Evolutionary conservation across 1,140 invertebrate genomes (phyloP).

Genomic region (Thalassaphorura encarpata): DNA sequence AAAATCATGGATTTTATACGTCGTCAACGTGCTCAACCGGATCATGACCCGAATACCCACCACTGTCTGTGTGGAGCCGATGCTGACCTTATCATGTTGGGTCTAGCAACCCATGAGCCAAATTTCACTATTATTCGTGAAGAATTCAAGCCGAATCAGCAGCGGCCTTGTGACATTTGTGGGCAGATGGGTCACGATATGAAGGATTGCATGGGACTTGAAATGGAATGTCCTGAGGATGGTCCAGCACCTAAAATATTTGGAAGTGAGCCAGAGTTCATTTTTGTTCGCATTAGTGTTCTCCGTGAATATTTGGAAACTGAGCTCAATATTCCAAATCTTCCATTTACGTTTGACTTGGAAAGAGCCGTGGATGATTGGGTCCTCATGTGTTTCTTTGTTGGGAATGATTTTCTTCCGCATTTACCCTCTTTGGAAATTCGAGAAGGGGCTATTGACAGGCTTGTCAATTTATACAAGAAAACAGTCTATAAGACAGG

Average conservation of each 20-base stretch:
- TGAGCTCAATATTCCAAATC: constrained; percentile 82
- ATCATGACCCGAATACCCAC: constrained; percentile 95
- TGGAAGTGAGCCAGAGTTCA: constrained; percentile 64
- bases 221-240: constrained; percentile 36
- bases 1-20: constrained; percentile 99
- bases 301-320: constrained; percentile 88
- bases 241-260: constrained; percentile 36
- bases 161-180: constrained; percentile 92
- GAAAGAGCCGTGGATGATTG: constrained; percentile 93
- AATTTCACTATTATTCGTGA: constrained; percentile 97
- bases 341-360: constrained; percentile 84
- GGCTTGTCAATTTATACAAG: constrained; percentile 89
- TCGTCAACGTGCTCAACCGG: constrained; percentile 85
- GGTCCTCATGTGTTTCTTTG: constrained; percentile 99
- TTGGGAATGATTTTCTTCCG: constrained; percentile 98
- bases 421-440: constrained; percentile 98
- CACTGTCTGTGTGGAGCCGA: constrained; percentile 98
- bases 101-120: constrained; percentile 95
- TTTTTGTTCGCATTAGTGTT: constrained; percentile 84
- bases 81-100: constrained; percentile 97
- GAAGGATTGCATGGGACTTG: constrained; percentile 78
- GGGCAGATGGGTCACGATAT: constrained; percentile 90
- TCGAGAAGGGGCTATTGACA: constrained; percentile 92
- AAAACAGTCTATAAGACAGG: constrained; percentile 86
- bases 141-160: constrained; percentile 97